Base-by-base conservation (phyloP, 2,888 invertebrate genomes). In the Gibbula magus region DNA sequence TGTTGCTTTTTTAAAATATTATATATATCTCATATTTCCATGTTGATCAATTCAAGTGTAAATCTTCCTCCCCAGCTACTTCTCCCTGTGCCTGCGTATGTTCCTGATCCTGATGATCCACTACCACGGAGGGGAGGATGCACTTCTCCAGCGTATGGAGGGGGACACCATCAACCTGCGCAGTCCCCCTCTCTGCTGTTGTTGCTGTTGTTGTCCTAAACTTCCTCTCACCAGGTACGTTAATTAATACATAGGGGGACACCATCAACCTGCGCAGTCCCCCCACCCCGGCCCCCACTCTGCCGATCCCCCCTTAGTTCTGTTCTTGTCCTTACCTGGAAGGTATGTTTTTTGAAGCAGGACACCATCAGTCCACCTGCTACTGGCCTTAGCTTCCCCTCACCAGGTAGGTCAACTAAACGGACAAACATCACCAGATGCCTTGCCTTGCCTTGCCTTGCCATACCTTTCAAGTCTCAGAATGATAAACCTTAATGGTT, bases 131-230 rank as follows among this genome's bases (percentile, higher is more conserved):
- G 83, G 81, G 0, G 22, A 51, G 2, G 29, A 66, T 2, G 8
- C 13, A 2, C 61, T 83, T n/a, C 66, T 83, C 25, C 13, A 18
- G n/a, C 67, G 51, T 32, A 76, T 74, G 66, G 35, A 45, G 18
- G 39, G 61, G 13, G 54, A 53, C 20, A 76, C 66, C 10, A 78
- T 82, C 51, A 54, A 29, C 39, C 53, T 82, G 39, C 70, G 80
- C 29, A 73, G 78, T 66, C 80, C 80, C 22, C 82, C 82, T 8
- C 56, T 75, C 18, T 75, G 76, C 52, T 82, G 82, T 74, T 82
- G 82, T 45, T 82, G 79, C 66, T 66, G 76, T 73, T 82, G 78
- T 35, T 82, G 82, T 73, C 80, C 80, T 32, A n/a, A 29, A 8
- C 54, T 79, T 39, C 25, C 16, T 13, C 35, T 78, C 18, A 77